A percentile compares a stretch with the other conserved stretches of the same genome.
Conservation (phyloP, 1,140 invertebrate genomes). For the Epicauta chinensis region DNA sequence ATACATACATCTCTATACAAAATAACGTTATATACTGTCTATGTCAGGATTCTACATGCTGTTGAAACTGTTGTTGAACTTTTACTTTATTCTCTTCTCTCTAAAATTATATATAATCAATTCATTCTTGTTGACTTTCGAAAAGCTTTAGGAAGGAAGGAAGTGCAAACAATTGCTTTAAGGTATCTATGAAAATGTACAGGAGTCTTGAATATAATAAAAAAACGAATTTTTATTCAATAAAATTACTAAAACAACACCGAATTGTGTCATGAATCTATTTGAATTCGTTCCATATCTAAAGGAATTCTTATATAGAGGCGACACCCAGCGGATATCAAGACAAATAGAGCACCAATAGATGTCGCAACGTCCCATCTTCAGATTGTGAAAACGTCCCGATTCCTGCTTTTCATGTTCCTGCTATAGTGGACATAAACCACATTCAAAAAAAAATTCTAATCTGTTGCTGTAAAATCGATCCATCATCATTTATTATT, state of each 20-base stretch:
- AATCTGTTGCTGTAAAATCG: neutral
- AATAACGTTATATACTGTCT: too few species aligned
- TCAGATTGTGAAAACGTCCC: neutral
- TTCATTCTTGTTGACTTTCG: constrained; percentile 9
- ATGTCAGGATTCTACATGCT: too few species aligned
- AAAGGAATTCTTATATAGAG: constrained; percentile 25
- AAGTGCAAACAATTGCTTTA: constrained; percentile 9
- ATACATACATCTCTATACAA: neutral
- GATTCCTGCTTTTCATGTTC: neutral
- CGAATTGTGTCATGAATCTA: too few species aligned
- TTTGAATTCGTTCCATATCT: too few species aligned
- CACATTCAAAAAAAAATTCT: neutral
- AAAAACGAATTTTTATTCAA: too few species aligned
- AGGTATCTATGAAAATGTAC: constrained; percentile 4
- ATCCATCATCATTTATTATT: neutral
- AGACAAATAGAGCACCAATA: constrained; percentile 29
- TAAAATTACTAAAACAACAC: too few species aligned
- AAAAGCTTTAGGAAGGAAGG: constrained; percentile 5
- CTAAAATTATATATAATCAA: constrained; percentile 15
- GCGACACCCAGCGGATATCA: constrained; percentile 36
- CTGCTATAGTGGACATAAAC: neutral
- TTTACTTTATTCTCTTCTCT: constrained; percentile 4
- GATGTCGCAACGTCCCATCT: constrained; percentile 33
- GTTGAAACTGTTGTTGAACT: constrained; percentile 6
- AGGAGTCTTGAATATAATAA: too few species aligned